A percentile compares a stretch with the other conserved stretches of the same genome.
These are phyloP conservation scores for Apis mellifera DNA, from an alignment of 1,140 invertebrate species.

Conservation along the genomic window Amel_HAv3.1 CM009932.2:13688001-13688500, in stretches of 20 bases:
- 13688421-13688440: neutral
- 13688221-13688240: constrained; percentile 5
- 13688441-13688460: neutral
- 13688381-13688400: constrained; percentile 81
- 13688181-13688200: constrained; percentile 59
- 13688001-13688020: constrained; percentile 33
- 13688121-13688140: constrained; percentile 54
- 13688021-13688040: constrained; percentile 51
- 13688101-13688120: neutral
- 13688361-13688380: constrained; percentile 81
- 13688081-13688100: neutral
- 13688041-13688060: constrained; percentile 55
- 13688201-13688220: constrained; percentile 9
- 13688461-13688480: neutral
- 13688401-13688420: constrained; percentile 62
- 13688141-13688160: constrained; percentile 66
- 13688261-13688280: constrained; percentile 72
- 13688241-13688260: constrained; percentile 15
- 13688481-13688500: constrained; percentile 15
- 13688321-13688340: constrained; percentile 71
- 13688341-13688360: constrained; percentile 71
- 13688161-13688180: constrained; percentile 33
- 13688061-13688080: constrained; percentile 24
- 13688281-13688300: constrained; percentile 56
- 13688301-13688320: constrained; percentile 54